Base-by-base conservation (phyloP, 2,113 vertebrate species). In the Vimba vimba region DNA sequence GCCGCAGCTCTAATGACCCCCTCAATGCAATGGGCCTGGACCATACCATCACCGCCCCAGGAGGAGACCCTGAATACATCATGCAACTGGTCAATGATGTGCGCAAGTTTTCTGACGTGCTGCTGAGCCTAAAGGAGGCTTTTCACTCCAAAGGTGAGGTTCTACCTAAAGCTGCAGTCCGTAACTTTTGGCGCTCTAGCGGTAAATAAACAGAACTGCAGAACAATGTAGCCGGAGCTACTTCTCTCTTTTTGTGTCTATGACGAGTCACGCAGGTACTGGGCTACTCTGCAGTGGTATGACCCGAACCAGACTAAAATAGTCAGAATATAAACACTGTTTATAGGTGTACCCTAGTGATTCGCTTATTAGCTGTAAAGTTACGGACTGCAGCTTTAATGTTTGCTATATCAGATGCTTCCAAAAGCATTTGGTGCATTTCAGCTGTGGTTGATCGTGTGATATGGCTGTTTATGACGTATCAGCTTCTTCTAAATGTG, bases 31-130 rank as follows among this genome's bases (percentile, higher is more conserved):
- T 96, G 83, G 95, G 95, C 89, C 88, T 93, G 0, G 94, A 91
- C 33, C 93, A 94, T 68, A 89, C 92, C 86, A 93, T 92, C 83
- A 96, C 96, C 85, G 94, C 92, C 71, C 91, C 96, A 0, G 91
- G 94, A 86, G 96, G 96, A 91, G 97, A 98, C 88, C 96, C 97
- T 5, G 96, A 96, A 88, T 95, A 97, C 80, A 96, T 97, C 91
- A 95, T 95, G 92, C 93, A 94, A 77, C 89, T 95, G 90, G 94
- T 96, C 87, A 95, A 94, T n/a, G 96, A 96, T 87, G 94, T 96
- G 90, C 94, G 96, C 77, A 96, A 92, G 87, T 96, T 97, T 91
- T 95, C 96, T 19, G 95, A 96, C 39, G 93, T 97, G 88, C 93
- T 97, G 5, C 92, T 96, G 0, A 95, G 93, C 87, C 94, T 97